These are phyloP conservation scores for Hanleya hanleyi DNA, from an alignment of 2,888 invertebrate genomes.

Conservation along the genomic window DNA sequence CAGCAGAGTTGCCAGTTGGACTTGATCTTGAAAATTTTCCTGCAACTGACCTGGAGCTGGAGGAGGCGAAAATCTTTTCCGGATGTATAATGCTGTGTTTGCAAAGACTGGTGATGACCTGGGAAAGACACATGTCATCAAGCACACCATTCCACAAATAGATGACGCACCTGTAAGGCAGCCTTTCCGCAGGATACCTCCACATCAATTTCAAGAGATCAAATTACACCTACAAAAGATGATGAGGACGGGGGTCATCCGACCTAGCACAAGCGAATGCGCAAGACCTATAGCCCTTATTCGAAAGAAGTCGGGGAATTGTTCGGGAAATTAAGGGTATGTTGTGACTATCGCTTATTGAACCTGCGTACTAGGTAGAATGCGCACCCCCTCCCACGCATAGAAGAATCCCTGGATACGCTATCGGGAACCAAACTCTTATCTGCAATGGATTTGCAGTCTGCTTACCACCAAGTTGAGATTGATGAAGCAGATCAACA, in stretches of 20 bases:
- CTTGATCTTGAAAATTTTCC: too few species aligned
- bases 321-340: slow-evolving; percentile 4
- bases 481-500: slow-evolving; percentile 17
- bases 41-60: too few species aligned
- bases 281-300: slow-evolving; percentile 21
- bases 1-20: too few species aligned
- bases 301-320: slow-evolving; percentile 13
- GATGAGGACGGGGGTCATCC: too few species aligned
- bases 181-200: too few species aligned
- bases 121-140: not conserved
- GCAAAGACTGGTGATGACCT: not conserved
- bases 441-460: too few species aligned
- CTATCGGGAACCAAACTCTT: slow-evolving; percentile 5
- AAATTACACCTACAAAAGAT: not conserved
- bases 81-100: slow-evolving; percentile 10
- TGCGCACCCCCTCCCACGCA: slow-evolving; percentile 19
- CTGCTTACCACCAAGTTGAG: slow-evolving; percentile 15
- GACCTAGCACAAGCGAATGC: slow-evolving; percentile 6
- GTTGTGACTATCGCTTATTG: slow-evolving; percentile 17
- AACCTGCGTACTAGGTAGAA: slow-evolving; percentile 14
- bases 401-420: slow-evolving; percentile 17
- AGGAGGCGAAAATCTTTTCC: not conserved
- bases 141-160: not conserved
- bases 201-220: not conserved
- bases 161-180: not conserved